Evolutionary conservation across 2,113 vertebrate species (phyloP), one percentile per base, ranked within the genome.

Genomic region (Daubentonia madagascariensis): DNA sequence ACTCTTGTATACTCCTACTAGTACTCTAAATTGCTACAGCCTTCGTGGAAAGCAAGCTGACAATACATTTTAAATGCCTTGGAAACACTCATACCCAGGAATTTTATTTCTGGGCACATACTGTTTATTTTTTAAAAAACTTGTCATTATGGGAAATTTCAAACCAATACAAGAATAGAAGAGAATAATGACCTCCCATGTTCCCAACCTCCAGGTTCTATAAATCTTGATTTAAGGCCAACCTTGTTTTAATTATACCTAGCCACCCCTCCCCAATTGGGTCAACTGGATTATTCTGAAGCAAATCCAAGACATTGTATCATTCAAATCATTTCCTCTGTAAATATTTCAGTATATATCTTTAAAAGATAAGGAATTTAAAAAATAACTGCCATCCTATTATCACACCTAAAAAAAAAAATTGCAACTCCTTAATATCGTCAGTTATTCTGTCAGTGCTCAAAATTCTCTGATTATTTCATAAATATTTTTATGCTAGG

Each of bases 31-130:
- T 87, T 92, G 52, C 89, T 75, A 5, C 32, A 54, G 87, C 8
- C n/a, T 96, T 95, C 87, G 70, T 76, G 25, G 79, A 97, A 92
- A 90, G 68, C 89, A 76, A 93, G 59, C 96, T 89, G 93, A 97
- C 78, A 93, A 94, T 83, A 81, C 75, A 73, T 97, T 97, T 85
- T 89, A 97, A 97, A 96, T 96, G 89, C 40, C 78, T 97, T 96
- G 89, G 89, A 97, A 97, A 89, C 28, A 72, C 32, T 92, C 92
- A 68, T 73, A 96, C 81, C 89, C 63, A 40, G 68, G 94, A 88
- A 94, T 94, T 97, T 97, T 93, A 96, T 96, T 97, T 98, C 97
- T 97, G 94, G 89, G n/a, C 35, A 10, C 59, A 88, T 95, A 92
- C 30, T 94, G 48, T 89, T 97, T 93, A 65, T 90, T 93, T 94